Evolutionary conservation across 2,888 invertebrate species (phyloP), one percentile per base, ranked within the genome.

Genomic region (Sinohyriopsis cumingii): DNA sequence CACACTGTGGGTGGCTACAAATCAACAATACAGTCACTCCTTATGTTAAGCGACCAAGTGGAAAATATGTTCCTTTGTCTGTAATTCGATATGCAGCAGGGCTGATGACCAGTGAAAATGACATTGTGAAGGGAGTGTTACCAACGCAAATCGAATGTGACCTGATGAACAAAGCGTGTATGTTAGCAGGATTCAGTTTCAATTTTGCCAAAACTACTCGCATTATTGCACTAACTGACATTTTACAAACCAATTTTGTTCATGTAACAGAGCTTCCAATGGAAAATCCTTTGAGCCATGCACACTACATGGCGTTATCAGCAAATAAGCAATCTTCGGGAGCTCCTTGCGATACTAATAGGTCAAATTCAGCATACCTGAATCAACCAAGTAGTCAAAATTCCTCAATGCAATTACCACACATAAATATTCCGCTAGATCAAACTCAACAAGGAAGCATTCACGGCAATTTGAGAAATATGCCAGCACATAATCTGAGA

Each of bases 11-110:
- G 7, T 89, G 88, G 88, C 75, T 88, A 55, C 88, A 88, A 66
- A 85, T 89, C 18, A 97, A 97, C 89, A 95, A 95, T 88, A 97
- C 96, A 0, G 96, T 97, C 33, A 96, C 97, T 68, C 97, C 97
- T 0, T 97, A 96, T 87, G 96, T 97, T 4, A 94, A 95, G 59
- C 71, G 88, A 45, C 94, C 94, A 82, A 93, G 92, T 78, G 85
- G 84, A 60, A 96, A 96, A 90, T 96, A 95, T 91, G 97, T 97
- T 71, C 97, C 97, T 22, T 91, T 97, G 67, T 85, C 86, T 56
- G 88, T 88, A 28, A 85, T 88, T 68, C 80, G 83, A 63, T 86
- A 88, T 81, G 88, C 87, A 45, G 88, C 88, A 45, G 86, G 84
- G 9, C 79, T 89, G 24, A 68, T 87, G 55, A 73, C 70, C 12